These are phyloP conservation scores for Megaustenia siamemsis DNA, from an alignment of 2,888 invertebrate genomes.

Conservation along the genomic window DNA sequence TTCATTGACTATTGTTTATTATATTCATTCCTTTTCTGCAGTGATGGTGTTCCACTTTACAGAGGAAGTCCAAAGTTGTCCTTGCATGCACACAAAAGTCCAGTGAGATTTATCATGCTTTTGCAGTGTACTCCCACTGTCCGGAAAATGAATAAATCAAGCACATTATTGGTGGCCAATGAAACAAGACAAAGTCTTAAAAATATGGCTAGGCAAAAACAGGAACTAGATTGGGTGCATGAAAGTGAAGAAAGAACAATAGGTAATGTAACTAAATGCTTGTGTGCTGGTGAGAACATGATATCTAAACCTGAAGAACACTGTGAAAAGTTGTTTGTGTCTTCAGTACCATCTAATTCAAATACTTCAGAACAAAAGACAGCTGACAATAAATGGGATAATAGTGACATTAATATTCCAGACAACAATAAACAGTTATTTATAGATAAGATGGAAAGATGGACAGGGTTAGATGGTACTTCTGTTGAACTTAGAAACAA, in stretches of 20 bases:
- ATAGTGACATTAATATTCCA: background rate
- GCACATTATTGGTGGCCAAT: constrained; percentile 49
- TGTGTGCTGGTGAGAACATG: background rate
- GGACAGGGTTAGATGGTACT: background rate
- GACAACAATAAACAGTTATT: background rate
- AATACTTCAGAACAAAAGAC: background rate
- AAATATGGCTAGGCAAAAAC: constrained; percentile 42
- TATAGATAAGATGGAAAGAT: background rate
- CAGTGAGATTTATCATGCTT: constrained; percentile 91
- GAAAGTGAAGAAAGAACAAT: background rate
- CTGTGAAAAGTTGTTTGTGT: background rate
- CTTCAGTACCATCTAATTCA: background rate
- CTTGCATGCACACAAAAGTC: constrained; percentile 94
- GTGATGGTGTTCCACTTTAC: constrained; percentile 86
- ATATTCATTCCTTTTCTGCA: constrained; percentile 37
- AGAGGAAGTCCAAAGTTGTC: constrained; percentile 94
- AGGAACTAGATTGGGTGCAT: constrained; percentile 33
- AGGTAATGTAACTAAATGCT: background rate
- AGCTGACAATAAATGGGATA: background rate
- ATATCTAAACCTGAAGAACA: background rate
- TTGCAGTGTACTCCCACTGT: constrained; percentile 68
- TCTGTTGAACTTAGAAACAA: background rate
- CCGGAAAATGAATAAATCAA: constrained; percentile 59
- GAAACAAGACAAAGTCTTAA: constrained; percentile 39
- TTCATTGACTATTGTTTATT: no score